Conservation (phyloP, 1,140 invertebrate species). For the Cephus cinctus region DNA sequence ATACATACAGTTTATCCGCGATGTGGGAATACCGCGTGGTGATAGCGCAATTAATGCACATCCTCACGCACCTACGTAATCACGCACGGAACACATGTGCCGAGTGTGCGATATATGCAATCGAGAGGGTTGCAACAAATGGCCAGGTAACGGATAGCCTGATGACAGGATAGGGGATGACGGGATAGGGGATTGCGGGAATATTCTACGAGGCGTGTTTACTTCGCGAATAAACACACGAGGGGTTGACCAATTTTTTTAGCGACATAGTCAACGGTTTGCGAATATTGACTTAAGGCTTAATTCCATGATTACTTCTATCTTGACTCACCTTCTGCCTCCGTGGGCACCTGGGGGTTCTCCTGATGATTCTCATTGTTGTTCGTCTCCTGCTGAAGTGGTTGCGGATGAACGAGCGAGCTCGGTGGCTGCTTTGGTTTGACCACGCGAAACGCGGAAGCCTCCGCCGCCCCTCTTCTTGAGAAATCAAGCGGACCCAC, state of each 20-base stretch:
- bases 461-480: slow-evolving; percentile 50
- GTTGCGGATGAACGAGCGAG: slow-evolving; percentile 34
- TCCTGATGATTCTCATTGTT: slow-evolving; percentile 47
- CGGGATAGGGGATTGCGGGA: too few species aligned
- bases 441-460: slow-evolving; percentile 51
- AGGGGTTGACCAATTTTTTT: too few species aligned
- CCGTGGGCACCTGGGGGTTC: slow-evolving; percentile 30
- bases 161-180: too few species aligned
- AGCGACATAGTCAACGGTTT: not conserved
- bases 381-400: slow-evolving; percentile 36
- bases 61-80: slow-evolving; percentile 11
- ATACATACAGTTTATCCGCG: too few species aligned
- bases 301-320: not conserved
- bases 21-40: too few species aligned
- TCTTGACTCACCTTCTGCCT: slow-evolving; percentile 32
- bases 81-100: not conserved
- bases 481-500: slow-evolving; percentile 54
- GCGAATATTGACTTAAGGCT: not conserved
- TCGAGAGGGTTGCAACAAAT: too few species aligned
- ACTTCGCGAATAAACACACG: too few species aligned
- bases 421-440: slow-evolving; percentile 47
- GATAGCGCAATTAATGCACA: too few species aligned
- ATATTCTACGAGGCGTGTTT: too few species aligned
- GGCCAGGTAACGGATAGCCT: too few species aligned
- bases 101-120: too few species aligned